phyloP scores from a whole-genome alignment of 2,113 vertebrate species.

The Vidua chalybeata region DNA sequence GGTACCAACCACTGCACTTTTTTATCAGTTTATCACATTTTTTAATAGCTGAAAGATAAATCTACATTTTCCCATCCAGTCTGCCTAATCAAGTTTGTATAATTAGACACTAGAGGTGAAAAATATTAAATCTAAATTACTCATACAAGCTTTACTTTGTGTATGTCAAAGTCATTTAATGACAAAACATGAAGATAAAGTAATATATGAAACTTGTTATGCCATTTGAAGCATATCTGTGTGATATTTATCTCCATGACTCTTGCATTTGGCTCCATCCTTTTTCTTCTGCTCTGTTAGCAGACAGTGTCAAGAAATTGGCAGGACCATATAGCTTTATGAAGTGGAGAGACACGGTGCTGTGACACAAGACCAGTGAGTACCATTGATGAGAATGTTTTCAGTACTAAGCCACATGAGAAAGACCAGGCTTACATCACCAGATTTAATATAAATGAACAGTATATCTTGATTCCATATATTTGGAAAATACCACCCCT shows the following conservation, averaged over 20 bases:
- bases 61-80: neutral
- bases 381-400: neutral
- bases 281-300: neutral
- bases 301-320: neutral
- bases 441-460: neutral
- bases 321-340: neutral
- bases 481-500: neutral
- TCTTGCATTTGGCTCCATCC: neutral
- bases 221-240: neutral
- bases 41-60: neutral
- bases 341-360: neutral
- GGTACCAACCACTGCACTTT: neutral
- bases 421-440: neutral
- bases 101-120: neutral
- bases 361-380: neutral
- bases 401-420: neutral
- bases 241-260: neutral
- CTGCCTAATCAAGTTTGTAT: neutral
- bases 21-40: neutral
- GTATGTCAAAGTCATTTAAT: neutral
- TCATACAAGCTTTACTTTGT: neutral
- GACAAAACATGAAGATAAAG: neutral
- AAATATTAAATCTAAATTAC: neutral
- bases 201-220: neutral
- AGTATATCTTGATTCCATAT: neutral